Evolutionary conservation across 1,140 invertebrate species (phyloP).

Genomic region (Telenomus remus): DNA sequence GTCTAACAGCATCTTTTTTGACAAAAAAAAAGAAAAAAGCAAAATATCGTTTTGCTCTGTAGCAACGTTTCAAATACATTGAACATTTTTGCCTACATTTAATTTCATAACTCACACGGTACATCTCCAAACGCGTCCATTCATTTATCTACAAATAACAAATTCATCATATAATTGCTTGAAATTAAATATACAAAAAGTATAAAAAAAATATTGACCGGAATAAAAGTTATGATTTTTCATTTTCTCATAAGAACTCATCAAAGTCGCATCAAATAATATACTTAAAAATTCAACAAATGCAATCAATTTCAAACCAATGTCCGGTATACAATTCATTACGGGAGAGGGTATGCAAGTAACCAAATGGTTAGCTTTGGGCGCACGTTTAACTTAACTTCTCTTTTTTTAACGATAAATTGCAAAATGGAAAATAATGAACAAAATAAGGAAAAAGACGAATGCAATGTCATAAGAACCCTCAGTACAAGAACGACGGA

Average conservation of each 20-base stretch:
- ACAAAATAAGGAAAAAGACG: slow-evolving; percentile 3
- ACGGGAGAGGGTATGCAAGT: slow-evolving; percentile 8
- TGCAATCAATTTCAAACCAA: slow-evolving; percentile 50
- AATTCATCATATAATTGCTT: background rate
- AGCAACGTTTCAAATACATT: background rate
- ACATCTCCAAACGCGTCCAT: slow-evolving; percentile 7
- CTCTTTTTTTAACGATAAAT: slow-evolving; percentile 1
- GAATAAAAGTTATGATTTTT: background rate
- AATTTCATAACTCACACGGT: slow-evolving; percentile 17
- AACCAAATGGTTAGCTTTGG: slow-evolving; percentile 3
- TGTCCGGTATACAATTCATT: slow-evolving; percentile 22
- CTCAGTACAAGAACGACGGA: slow-evolving; percentile 8
- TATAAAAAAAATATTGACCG: slow-evolving; percentile 17
- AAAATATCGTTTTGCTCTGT: background rate
- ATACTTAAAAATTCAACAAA: slow-evolving; percentile 14
- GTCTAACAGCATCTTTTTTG: slow-evolving; percentile 10
- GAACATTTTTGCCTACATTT: background rate
- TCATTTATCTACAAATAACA: slow-evolving; percentile 21
- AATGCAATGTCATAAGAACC: slow-evolving; percentile 11
- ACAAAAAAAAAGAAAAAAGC: background rate
- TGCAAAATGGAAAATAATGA: slow-evolving; percentile 6
- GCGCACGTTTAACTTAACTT: slow-evolving; percentile 1
- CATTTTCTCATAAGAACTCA: background rate
- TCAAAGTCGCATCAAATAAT: slow-evolving; percentile 15
- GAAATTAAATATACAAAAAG: slow-evolving; percentile 19